A percentile compares a stretch with the other conserved stretches of the same genome.
phyloP scores from a whole-genome alignment of 1,140 invertebrate genomes.

The Eubasilissa regina region DNA sequence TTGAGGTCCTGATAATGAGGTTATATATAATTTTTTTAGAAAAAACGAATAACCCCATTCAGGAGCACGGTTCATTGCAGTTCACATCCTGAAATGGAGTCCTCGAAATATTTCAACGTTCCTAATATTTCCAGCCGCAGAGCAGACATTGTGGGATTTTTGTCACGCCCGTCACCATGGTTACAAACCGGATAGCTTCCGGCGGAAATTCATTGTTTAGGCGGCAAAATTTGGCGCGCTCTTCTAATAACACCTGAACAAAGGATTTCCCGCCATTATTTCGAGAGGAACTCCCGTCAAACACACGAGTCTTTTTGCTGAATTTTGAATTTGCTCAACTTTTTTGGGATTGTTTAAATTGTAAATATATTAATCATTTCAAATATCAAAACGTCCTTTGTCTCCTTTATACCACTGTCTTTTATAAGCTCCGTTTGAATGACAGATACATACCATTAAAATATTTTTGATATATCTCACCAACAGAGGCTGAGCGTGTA shows the following conservation, averaged over 20 bases:
- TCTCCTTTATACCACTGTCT: background rate
- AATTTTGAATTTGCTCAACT: constrained; percentile 22
- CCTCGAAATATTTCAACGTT: too few species aligned
- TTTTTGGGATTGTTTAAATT: constrained; percentile 13
- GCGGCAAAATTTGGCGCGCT: constrained; percentile 39
- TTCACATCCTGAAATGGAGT: too few species aligned
- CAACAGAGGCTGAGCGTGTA: too few species aligned
- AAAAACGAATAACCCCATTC: too few species aligned
- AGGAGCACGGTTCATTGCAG: too few species aligned
- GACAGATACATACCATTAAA: too few species aligned
- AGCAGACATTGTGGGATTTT: constrained; percentile 7
- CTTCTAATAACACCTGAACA: constrained; percentile 46
- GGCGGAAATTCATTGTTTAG: constrained; percentile 41
- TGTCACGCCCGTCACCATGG: constrained; percentile 21
- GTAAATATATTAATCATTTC: constrained; percentile 35
- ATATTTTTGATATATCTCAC: too few species aligned
- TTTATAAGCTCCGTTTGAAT: too few species aligned
- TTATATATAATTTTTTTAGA: too few species aligned
- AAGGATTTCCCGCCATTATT: constrained; percentile 44
- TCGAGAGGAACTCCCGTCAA: constrained; percentile 28
- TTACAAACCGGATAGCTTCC: constrained; percentile 35
- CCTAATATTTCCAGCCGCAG: too few species aligned
- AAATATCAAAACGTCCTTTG: background rate
- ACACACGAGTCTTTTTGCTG: constrained; percentile 36
- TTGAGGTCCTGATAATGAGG: too few species aligned